phyloP scores from a whole-genome alignment of 2,797 vertebrate species.

The Myripristis murdjan region DNA sequence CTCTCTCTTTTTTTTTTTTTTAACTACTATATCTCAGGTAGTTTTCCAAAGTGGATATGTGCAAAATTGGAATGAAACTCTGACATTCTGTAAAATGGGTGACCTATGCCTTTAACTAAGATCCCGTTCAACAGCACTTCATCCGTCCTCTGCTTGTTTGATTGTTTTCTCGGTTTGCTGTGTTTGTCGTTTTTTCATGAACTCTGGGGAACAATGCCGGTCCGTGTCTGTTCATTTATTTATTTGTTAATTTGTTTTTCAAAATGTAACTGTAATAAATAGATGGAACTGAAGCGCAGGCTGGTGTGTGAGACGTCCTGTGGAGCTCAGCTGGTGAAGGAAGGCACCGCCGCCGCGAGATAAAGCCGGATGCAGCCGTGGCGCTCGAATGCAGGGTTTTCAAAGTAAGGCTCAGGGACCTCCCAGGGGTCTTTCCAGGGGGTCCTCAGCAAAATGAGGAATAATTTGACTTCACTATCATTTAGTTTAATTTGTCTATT shows the following conservation, averaged over 20 bases:
- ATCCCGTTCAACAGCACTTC: conserved; percentile 4
- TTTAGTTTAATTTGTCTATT: too few species aligned
- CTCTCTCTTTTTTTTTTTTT: too few species aligned
- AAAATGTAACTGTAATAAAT: conserved; percentile 47
- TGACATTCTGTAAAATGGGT: background rate
- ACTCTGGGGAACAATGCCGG: background rate
- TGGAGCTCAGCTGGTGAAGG: background rate
- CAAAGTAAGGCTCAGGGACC: too few species aligned
- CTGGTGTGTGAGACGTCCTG: conserved; percentile 7
- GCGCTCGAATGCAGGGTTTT: too few species aligned
- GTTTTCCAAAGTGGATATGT: too few species aligned
- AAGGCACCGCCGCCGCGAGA: conserved; percentile 1
- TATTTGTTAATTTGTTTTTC: conserved; percentile 11
- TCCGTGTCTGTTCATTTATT: conserved; percentile 20
- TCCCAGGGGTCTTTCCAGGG: too few species aligned
- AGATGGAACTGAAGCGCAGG: conserved; percentile 16
- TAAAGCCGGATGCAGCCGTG: too few species aligned
- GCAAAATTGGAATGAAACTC: too few species aligned
- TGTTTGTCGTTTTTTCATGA: conserved; percentile 39
- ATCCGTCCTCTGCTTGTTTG: conserved; percentile 5
- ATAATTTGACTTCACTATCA: too few species aligned
- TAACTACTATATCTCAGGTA: too few species aligned
- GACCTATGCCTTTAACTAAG: background rate
- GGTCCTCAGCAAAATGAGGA: too few species aligned
- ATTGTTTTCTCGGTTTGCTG: conserved; percentile 35